These are phyloP conservation scores for Crax fasciolata DNA, from an alignment of 2,797 vertebrate genomes.

Conservation along the genomic window DNA sequence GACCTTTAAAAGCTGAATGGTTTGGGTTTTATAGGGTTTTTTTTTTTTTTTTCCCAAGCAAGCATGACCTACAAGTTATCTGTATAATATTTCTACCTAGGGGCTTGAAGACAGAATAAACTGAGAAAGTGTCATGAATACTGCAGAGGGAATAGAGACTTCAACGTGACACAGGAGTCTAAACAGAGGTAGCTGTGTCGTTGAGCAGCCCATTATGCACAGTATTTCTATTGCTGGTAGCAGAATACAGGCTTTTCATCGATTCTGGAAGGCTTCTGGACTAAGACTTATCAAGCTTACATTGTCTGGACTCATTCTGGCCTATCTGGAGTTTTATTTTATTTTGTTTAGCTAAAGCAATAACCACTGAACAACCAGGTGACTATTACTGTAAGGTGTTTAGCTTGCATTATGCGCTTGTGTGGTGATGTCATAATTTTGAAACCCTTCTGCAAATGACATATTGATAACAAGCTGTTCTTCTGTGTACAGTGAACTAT, in stretches of 20 bases:
- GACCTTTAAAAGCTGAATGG: background rate
- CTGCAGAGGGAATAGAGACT: background rate
- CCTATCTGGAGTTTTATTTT: background rate
- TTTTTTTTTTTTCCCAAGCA: background rate
- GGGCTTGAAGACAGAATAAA: background rate
- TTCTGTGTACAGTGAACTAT: background rate
- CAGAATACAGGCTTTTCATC: background rate
- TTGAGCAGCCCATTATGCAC: background rate
- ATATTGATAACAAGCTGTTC: background rate
- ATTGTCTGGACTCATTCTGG: background rate
- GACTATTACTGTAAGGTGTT: background rate
- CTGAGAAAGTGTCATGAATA: background rate
- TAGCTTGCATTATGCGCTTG: background rate
- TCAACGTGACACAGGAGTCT: background rate
- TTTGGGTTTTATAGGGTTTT: background rate
- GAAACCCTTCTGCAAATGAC: background rate
- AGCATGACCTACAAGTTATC: background rate
- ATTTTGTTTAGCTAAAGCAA: background rate
- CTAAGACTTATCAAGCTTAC: background rate
- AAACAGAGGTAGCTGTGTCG: background rate
- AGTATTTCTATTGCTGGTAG: background rate
- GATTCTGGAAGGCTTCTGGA: background rate
- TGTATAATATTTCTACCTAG: background rate
- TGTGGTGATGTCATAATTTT: background rate
- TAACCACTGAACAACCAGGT: background rate